phyloP scores from a whole-genome alignment of 1,140 invertebrate genomes.

The Lordiphosa clarofinis region DNA sequence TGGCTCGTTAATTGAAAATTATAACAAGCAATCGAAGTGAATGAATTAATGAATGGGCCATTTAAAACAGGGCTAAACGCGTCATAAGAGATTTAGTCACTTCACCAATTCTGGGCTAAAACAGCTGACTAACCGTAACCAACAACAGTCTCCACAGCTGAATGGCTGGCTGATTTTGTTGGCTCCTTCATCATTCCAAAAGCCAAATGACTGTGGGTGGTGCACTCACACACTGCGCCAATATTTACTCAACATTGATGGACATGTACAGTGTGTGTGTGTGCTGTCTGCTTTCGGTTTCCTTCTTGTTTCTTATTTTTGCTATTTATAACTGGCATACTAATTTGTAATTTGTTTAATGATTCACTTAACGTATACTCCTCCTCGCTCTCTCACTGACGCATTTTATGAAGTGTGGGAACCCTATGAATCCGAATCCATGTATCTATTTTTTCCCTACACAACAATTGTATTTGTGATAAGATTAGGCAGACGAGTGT shows the following conservation, averaged over 20 bases:
- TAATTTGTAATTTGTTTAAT: slow-evolving; percentile 61
- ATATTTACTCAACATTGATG: slow-evolving; percentile 58
- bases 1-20: slow-evolving; percentile 51
- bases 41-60: slow-evolving; percentile 3
- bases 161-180: slow-evolving; percentile 2
- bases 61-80: neutral
- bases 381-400: neutral
- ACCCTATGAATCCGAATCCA: slow-evolving; percentile 12
- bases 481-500: slow-evolving; percentile 17
- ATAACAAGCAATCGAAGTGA: slow-evolving; percentile 17
- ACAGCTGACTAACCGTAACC: slow-evolving; percentile 45
- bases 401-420: slow-evolving; percentile 46
- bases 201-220: slow-evolving; percentile 36
- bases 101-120: slow-evolving; percentile 5
- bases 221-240: slow-evolving; percentile 39
- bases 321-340: slow-evolving; percentile 56
- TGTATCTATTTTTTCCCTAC: slow-evolving; percentile 1
- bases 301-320: slow-evolving; percentile 29
- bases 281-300: slow-evolving; percentile 26
- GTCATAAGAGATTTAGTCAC: slow-evolving; percentile 21
- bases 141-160: slow-evolving; percentile 1
- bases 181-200: slow-evolving; percentile 6
- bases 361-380: slow-evolving; percentile 40
- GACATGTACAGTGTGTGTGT: slow-evolving; percentile 28
- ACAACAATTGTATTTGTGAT: slow-evolving; percentile 20